These are phyloP conservation scores for Seriola aureovittata DNA, from an alignment of 2,113 vertebrate species.

Conservation along the genomic window DNA sequence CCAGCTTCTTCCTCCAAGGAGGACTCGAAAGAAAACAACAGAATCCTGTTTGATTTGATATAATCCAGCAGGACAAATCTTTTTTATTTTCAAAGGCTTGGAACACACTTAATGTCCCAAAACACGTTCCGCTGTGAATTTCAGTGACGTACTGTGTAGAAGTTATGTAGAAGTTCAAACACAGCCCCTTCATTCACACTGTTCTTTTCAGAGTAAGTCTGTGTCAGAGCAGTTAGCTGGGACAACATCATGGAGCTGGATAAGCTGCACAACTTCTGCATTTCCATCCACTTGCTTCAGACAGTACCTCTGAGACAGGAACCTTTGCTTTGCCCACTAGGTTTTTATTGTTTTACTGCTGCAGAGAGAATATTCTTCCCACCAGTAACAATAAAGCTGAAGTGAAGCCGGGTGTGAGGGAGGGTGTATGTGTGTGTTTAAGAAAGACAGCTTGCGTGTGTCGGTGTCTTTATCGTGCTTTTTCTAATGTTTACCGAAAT, in stretches of 20 bases:
- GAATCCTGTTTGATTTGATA: constrained; percentile 27
- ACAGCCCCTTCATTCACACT: not conserved
- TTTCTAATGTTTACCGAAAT: constrained; percentile 16
- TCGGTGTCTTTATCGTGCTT: constrained; percentile 31
- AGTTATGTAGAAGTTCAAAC: not conserved
- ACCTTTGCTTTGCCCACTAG: constrained; percentile 84
- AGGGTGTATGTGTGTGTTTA: constrained; percentile 1
- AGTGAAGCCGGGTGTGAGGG: constrained; percentile 60
- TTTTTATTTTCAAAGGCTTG: constrained; percentile 34
- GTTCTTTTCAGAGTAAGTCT: not conserved
- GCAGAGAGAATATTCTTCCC: constrained; percentile 1
- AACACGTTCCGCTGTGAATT: constrained; percentile 19
- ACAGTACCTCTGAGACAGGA: constrained; percentile 82
- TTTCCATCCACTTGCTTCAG: constrained; percentile 85
- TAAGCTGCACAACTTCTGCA: constrained; percentile 84
- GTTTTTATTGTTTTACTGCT: constrained; percentile 24
- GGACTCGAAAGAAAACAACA: constrained; percentile 81
- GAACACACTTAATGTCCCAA: constrained; percentile 3
- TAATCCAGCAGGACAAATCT: constrained; percentile 24
- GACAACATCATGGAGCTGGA: constrained; percentile 85
- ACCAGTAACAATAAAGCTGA: constrained; percentile 32
- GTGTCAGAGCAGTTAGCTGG: constrained; percentile 70
- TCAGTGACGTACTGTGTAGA: not conserved
- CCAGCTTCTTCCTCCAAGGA: constrained; percentile 86
- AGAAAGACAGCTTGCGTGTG: not conserved